A percentile compares a stretch with the other conserved stretches of the same genome.
Evolutionary conservation across 2,888 invertebrate species (phyloP).

Genomic region (Julus scanicus): DNA sequence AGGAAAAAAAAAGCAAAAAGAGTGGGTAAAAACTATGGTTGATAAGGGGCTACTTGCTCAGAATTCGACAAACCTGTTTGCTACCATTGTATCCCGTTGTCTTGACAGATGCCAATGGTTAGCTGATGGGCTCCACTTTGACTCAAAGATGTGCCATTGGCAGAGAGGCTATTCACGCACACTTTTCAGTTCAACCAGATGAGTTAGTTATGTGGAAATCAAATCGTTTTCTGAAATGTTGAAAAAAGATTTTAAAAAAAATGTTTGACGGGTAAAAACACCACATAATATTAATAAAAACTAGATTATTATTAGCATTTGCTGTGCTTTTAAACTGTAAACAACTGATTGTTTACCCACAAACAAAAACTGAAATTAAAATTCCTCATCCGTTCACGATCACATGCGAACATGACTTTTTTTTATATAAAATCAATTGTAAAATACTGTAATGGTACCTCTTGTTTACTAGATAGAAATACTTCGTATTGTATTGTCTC

Average conservation of each 20-base stretch:
- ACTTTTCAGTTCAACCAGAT: not conserved
- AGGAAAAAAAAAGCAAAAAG: slow-evolving; percentile 4
- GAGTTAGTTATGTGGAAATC: not conserved
- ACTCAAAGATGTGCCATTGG: not conserved
- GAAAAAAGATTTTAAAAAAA: not conserved
- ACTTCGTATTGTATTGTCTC: too few species aligned
- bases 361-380: too few species aligned
- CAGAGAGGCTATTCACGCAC: not conserved
- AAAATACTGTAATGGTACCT: too few species aligned
- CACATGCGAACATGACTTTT: too few species aligned
- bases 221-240: not conserved
- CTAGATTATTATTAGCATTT: too few species aligned
- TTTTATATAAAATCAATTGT: too few species aligned
- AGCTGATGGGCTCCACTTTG: slow-evolving; percentile 22
- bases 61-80: slow-evolving; percentile 44
- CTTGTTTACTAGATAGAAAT: too few species aligned
- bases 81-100: not conserved
- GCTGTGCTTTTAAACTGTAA: too few species aligned
- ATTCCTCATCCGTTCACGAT: too few species aligned
- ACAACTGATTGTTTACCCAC: too few species aligned
- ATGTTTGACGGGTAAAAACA: too few species aligned
- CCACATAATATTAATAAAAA: too few species aligned
- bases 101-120: slow-evolving; percentile 32
- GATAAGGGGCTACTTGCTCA: not conserved
- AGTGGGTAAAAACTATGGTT: slow-evolving; percentile 10